A percentile compares a stretch with the other conserved stretches of the same genome.
Evolutionary conservation across 2,113 vertebrate genomes (phyloP).

Genomic region (Neofelis nebulosa): DNA sequence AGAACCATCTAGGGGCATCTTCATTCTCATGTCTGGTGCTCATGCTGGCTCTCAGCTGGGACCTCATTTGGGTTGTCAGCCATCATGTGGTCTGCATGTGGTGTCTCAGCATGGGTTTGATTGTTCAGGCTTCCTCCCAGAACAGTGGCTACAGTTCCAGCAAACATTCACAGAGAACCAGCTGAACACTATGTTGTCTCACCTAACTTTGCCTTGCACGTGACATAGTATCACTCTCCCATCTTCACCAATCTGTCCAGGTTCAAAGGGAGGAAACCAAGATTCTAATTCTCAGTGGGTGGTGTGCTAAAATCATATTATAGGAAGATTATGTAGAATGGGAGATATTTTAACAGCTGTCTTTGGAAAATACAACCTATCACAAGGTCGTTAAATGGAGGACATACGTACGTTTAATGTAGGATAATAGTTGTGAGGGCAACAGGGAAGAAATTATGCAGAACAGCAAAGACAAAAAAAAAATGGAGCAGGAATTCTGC

Average conservation of each 20-base stretch:
- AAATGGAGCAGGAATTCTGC: background rate
- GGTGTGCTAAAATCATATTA: background rate
- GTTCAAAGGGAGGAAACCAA: background rate
- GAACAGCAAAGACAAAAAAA: background rate
- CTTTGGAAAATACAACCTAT: background rate
- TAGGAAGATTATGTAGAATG: background rate
- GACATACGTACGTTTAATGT: background rate
- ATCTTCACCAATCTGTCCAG: background rate
- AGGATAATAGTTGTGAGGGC: background rate
- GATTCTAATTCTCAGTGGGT: background rate
- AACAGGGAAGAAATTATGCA: background rate
- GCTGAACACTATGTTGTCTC: background rate
- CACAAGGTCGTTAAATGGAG: background rate
- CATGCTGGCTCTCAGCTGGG: background rate
- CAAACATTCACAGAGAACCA: background rate
- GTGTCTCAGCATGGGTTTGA: background rate
- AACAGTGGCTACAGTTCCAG: background rate
- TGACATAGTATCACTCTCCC: background rate
- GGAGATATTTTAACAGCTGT: background rate
- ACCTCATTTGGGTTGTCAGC: background rate
- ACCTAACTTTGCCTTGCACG: background rate
- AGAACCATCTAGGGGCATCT: background rate
- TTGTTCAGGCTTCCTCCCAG: background rate
- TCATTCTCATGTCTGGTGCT: background rate
- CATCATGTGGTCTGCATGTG: background rate